Conservation (phyloP, 2,113 vertebrate genomes). For the Festucalex cinctus region DNA sequence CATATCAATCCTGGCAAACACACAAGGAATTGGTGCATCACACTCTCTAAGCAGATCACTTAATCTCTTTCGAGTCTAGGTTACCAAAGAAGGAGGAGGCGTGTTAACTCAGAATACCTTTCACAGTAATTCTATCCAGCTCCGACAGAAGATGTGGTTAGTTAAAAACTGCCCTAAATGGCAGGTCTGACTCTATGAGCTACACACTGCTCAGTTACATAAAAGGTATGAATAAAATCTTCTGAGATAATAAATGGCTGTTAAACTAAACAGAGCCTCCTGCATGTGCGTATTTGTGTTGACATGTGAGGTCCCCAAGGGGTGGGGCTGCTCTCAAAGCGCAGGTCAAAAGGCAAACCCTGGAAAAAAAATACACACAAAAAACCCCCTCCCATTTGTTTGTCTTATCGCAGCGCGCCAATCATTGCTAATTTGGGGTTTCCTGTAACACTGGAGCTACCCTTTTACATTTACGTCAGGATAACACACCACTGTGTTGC, state of each 20-base stretch:
- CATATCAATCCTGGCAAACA: not conserved
- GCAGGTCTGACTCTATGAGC: constrained; percentile 17
- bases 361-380: constrained; percentile 26
- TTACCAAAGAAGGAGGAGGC: constrained; percentile 34
- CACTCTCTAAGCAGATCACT: constrained; percentile 30
- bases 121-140: constrained; percentile 15
- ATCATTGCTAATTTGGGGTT: constrained; percentile 50
- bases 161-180: constrained; percentile 59
- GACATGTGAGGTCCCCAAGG: constrained; percentile 17
- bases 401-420: constrained; percentile 53
- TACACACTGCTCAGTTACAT: constrained; percentile 16
- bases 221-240: constrained; percentile 38
- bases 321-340: constrained; percentile 32
- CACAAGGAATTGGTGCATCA: constrained; percentile 35
- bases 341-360: constrained; percentile 39
- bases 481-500: not conserved
- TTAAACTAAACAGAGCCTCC: constrained; percentile 37
- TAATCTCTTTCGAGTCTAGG: constrained; percentile 37
- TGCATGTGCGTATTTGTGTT: constrained; percentile 18
- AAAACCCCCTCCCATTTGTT: constrained; percentile 20
- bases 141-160: constrained; percentile 31
- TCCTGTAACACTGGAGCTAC: constrained; percentile 41
- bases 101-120: constrained; percentile 47
- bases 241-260: constrained; percentile 22
- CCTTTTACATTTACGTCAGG: constrained; percentile 18